Conservation (phyloP, 2,797 vertebrate species). For the Lepilemur septentrionalis region DNA sequence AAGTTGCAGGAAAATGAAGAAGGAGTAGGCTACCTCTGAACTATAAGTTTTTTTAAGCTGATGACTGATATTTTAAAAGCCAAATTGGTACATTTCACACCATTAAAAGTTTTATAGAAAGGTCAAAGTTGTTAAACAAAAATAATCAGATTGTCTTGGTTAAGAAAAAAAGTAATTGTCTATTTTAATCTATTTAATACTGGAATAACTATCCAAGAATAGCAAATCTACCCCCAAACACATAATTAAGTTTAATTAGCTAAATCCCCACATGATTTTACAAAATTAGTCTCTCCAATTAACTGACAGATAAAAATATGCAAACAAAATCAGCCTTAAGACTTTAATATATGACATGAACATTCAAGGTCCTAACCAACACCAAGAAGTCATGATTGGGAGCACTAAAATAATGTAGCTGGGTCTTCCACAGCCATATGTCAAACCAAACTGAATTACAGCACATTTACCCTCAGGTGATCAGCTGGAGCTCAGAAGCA, state of each 20-base stretch:
- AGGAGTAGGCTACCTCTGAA: neutral
- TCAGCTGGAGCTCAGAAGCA: neutral
- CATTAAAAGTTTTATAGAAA: conserved; percentile 32
- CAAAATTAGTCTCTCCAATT: conserved; percentile 56
- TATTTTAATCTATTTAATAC: conserved; percentile 37
- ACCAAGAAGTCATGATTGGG: neutral
- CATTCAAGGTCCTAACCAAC: neutral
- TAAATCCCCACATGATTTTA: conserved; percentile 54
- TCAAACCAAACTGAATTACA: conserved; percentile 1
- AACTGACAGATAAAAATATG: conserved; percentile 60
- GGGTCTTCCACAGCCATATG: neutral
- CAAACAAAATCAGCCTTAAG: conserved; percentile 55
- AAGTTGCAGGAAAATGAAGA: neutral
- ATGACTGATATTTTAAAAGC: conserved; percentile 31
- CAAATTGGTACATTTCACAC: conserved; percentile 35
- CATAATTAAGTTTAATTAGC: conserved; percentile 57
- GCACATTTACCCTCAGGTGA: neutral
- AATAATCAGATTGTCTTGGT: neutral
- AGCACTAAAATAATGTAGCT: conserved; percentile 30
- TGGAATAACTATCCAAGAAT: conserved; percentile 39
- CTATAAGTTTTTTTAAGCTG: conserved; percentile 1
- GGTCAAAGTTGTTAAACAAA: conserved; percentile 37
- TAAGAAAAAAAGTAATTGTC: neutral
- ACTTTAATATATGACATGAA: conserved; percentile 12
- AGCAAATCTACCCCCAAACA: conserved; percentile 45